Evolutionary conservation across 1,140 invertebrate genomes (phyloP).

Genomic region (Halesus radiatus): DNA sequence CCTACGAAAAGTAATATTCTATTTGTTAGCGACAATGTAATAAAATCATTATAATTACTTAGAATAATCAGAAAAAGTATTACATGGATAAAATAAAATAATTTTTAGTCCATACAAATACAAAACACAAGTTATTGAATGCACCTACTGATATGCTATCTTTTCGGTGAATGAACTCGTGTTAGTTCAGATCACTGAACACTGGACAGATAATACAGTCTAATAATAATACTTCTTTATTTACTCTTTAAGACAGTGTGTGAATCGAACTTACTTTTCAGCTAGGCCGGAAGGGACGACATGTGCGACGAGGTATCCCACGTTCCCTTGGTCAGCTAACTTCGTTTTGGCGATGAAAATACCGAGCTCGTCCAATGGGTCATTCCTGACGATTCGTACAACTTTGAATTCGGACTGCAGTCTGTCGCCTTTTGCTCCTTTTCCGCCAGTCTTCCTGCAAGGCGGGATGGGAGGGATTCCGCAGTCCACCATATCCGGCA

Average conservation of each 20-base stretch:
- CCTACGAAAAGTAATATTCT: too few relatives aligned
- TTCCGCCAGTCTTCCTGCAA: conserved; percentile 65
- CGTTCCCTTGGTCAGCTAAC: conserved; percentile 74
- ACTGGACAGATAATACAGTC: too few relatives aligned
- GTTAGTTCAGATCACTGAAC: too few relatives aligned
- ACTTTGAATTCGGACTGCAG: conserved; percentile 71
- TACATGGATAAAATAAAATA: too few relatives aligned
- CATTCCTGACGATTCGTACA: conserved; percentile 77
- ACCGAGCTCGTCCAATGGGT: conserved; percentile 81
- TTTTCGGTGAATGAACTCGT: too few relatives aligned
- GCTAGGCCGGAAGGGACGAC: conserved; percentile 85
- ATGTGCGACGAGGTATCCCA: conserved; percentile 87
- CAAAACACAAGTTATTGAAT: too few relatives aligned
- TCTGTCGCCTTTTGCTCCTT: conserved; percentile 65
- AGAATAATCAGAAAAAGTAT: too few relatives aligned
- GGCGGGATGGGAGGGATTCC: conserved; percentile 67
- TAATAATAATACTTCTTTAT: too few relatives aligned
- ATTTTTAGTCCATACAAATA: too few relatives aligned
- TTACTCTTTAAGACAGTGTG: conserved; percentile 6
- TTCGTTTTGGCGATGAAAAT: conserved; percentile 87
- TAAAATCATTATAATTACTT: too few relatives aligned
- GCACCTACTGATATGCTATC: too few relatives aligned
- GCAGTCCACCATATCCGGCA: conserved; percentile 63
- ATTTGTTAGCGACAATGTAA: too few relatives aligned
- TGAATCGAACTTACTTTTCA: conserved; percentile 74